Evolutionary conservation across 2,888 invertebrate genomes (phyloP), one percentile per base, ranked within the genome.

Genomic region (Alloscopus bannaensis): DNA sequence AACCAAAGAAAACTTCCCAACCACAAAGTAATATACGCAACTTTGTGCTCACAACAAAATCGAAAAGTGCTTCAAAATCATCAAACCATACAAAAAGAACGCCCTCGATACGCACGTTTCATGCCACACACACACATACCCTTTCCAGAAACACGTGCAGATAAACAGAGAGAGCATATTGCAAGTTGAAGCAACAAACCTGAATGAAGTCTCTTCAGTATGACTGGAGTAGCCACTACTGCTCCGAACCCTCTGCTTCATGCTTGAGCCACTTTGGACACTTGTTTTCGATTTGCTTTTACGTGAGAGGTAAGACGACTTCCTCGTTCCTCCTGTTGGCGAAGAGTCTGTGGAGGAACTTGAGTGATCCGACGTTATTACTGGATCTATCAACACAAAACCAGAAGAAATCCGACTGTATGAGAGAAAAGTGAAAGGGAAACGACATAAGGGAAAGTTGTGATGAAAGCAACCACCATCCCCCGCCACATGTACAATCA

Each of bases 191-290:
- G 93, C 85, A 90, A 87, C 59, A 81, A 60, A 93, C 93, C 93
- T 93, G 91, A 94, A 94, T 71, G 94, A 94, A 80, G 94, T 94
- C 88, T 94, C 94, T 88, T 94, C 94, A 88, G 94, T 94, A 89
- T 94, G 94, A 89, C 93, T 94, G 85, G 94, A 93, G 88, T 94
- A 94, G 55, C 94, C 94, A 88, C 93, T 93, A 86, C 93, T 94
- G 85, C 93, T 93, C 83, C 94, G 91, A 81, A 94, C 93, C 87
- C 94, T 93, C 1, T 93, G 89, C 88, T 94, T 94, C 75, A 81
- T 72, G 60, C 82, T 81, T 60, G 84, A 84, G 59, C 81, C 82
- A 86, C 91, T 91, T 73, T 90, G 84, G 77, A 89, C 88, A 81
- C 92, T 90, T 6, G 86, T 85, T 87, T 94, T 94, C 86, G 91